Evolutionary conservation across 2,113 vertebrate genomes (phyloP), one percentile per base, ranked within the genome.

Genomic region (Phalacrocorax pelagicus): DNA sequence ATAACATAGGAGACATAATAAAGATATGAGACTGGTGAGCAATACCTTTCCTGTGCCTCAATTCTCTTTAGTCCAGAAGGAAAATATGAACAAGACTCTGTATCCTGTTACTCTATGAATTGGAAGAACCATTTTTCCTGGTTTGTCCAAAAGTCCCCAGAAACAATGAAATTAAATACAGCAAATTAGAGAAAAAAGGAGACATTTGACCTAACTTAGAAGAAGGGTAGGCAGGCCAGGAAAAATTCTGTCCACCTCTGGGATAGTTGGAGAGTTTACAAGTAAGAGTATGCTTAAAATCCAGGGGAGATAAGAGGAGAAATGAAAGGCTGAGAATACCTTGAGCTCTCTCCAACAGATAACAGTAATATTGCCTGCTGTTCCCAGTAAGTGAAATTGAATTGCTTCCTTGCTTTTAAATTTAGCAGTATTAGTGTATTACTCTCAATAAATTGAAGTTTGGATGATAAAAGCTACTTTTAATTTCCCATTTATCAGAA

Each of bases 341-440:
- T 91, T 71, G 72, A 94, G 69, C 83, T 86, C 32, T 92, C 46
- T 95, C 59, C 81, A 84, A 58, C 34, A 89, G 91, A 81, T 87
- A 92, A 92, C 47, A 59, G 57, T 86, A 95, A 89, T 87, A 78
- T 59, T 89, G 80, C 58, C 75, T 93, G 89, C 93, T 78, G 47
- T 81, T 94, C 69, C 83, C 69, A 59, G 65, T 47, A 74, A 95
- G 61, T 75, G 83, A 95, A 97, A 94, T 88, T 71, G 73, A 84
- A 97, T 80, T 87, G 69, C 77, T 91, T 79, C 70, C 86, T 91
- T 78, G n/a, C 89, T 94, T 92, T 94, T 81, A 89, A 96, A 81
- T 94, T 88, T 91, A 78, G 21, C n/a, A 77, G 42, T 95, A 81
- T 94, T 95, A 84, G 69, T 72, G 65, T 71, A 92, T 92, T 89